Evolutionary conservation across 30 jellyfish, hydroid and myxozoan genomes (phyloP).

Genomic region (Pseudorhiza aurosa): DNA sequence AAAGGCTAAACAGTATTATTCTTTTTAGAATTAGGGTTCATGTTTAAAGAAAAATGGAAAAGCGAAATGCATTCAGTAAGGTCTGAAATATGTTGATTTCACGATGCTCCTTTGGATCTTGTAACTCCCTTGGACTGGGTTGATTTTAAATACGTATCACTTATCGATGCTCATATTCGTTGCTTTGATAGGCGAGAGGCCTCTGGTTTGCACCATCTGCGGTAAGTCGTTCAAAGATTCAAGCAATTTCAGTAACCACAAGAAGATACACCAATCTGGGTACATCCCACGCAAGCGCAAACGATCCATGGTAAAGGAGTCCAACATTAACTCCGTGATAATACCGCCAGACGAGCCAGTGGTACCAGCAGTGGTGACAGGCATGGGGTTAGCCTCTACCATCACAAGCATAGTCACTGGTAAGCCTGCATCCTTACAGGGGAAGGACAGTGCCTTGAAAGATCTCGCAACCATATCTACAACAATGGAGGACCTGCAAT

Average conservation of each 20-base stretch:
- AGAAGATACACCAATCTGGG: slow-evolving; percentile 45
- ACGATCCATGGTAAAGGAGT: slow-evolving; percentile 6
- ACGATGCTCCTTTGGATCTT: too few relatives aligned
- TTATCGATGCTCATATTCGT: too few relatives aligned
- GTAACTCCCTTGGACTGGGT: neutral
- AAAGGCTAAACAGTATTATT: too few relatives aligned
- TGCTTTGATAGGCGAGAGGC: slow-evolving; percentile 36
- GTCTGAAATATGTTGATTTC: too few relatives aligned
- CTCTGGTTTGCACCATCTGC: slow-evolving; percentile 17
- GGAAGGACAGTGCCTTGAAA: slow-evolving; percentile 38
- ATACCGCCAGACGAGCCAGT: slow-evolving; percentile 18
- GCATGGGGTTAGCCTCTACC: neutral
- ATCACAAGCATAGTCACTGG: neutral
- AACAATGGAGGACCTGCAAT: slow-evolving; percentile 37
- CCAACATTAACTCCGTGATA: slow-evolving; percentile 2
- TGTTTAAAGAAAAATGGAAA: too few relatives aligned
- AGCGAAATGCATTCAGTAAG: too few relatives aligned
- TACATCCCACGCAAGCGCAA: slow-evolving; percentile 64
- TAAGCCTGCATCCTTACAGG: neutral
- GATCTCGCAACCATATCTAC: slow-evolving; percentile 61
- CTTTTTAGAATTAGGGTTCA: too few relatives aligned
- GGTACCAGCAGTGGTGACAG: neutral
- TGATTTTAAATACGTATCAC: neutral
- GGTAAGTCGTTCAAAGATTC: slow-evolving; percentile 56
- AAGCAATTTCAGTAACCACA: slow-evolving; percentile 68